phyloP scores from a whole-genome alignment of 1,140 invertebrate species.

The Trichonephila inaurata region DNA sequence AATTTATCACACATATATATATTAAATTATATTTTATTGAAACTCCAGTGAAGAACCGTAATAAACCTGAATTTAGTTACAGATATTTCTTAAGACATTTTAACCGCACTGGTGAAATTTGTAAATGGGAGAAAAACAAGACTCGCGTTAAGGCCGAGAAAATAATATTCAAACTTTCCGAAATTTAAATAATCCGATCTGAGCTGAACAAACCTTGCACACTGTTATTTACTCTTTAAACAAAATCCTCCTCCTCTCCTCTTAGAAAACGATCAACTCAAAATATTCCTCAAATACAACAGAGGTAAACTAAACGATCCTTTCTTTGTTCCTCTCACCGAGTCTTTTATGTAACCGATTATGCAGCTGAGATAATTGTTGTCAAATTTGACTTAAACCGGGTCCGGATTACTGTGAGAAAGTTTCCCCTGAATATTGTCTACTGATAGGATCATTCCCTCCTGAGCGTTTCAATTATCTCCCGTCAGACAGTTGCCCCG shows the following conservation, averaged over 20 bases:
- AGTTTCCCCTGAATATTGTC: neutral
- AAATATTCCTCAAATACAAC: too few relatives aligned
- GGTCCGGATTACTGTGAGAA: constrained; percentile 51
- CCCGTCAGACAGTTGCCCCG: constrained; percentile 6
- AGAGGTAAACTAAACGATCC: too few relatives aligned
- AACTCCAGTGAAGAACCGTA: too few relatives aligned
- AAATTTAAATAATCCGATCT: neutral
- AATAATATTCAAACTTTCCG: neutral
- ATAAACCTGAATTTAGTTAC: too few relatives aligned
- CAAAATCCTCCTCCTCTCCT: neutral
- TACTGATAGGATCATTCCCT: constrained; percentile 14
- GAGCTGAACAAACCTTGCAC: neutral
- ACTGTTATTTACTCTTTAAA: neutral
- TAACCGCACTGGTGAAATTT: too few relatives aligned
- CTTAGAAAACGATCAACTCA: neutral
- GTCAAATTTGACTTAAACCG: constrained; percentile 50
- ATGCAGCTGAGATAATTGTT: constrained; percentile 43
- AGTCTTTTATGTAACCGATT: neutral
- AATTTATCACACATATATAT: too few relatives aligned
- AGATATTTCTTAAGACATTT: too few relatives aligned
- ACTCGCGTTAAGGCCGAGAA: too few relatives aligned
- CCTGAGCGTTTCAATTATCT: constrained; percentile 38
- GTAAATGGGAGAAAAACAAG: too few relatives aligned
- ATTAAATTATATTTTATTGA: too few relatives aligned
- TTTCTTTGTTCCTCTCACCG: neutral